phyloP scores from a whole-genome alignment of 2,113 vertebrate genomes.

The Sporophila hypoxantha region DNA sequence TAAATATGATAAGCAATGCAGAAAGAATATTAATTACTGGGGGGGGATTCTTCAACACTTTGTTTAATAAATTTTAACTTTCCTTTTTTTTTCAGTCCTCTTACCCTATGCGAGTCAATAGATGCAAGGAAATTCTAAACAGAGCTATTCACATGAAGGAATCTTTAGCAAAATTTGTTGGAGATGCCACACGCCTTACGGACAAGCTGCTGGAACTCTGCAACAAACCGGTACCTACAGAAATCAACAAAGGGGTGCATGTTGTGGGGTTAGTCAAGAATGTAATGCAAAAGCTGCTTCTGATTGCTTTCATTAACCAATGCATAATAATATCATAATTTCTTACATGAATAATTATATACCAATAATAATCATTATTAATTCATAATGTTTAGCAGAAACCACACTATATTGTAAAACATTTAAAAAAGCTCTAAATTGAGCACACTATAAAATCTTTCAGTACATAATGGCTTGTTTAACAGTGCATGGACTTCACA shows the following conservation, averaged over 20 bases:
- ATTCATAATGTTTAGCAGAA: neutral
- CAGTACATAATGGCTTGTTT: neutral
- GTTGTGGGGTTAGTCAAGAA: neutral
- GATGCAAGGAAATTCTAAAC: slow-evolving; percentile 93
- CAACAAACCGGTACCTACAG: slow-evolving; percentile 84
- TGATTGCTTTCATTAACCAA: neutral
- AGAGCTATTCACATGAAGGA: slow-evolving; percentile 86
- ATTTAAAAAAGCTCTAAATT: neutral
- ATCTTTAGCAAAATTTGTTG: slow-evolving; percentile 89
- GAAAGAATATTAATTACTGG: neutral
- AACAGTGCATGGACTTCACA: neutral
- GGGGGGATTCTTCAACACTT: neutral
- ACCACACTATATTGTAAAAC: neutral
- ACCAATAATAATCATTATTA: no score
- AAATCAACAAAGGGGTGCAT: neutral
- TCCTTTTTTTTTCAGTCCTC: slow-evolving; percentile 79
- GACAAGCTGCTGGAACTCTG: slow-evolving; percentile 94
- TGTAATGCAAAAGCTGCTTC: neutral
- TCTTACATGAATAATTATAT: no score
- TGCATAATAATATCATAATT: neutral
- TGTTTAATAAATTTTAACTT: neutral
- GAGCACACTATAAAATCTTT: neutral
- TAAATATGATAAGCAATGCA: neutral
- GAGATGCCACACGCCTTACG: slow-evolving; percentile 87
- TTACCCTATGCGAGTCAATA: slow-evolving; percentile 87